These are phyloP conservation scores for Gadopsis marmoratus DNA, from an alignment of 2,797 vertebrate species.

Conservation along the genomic window DNA sequence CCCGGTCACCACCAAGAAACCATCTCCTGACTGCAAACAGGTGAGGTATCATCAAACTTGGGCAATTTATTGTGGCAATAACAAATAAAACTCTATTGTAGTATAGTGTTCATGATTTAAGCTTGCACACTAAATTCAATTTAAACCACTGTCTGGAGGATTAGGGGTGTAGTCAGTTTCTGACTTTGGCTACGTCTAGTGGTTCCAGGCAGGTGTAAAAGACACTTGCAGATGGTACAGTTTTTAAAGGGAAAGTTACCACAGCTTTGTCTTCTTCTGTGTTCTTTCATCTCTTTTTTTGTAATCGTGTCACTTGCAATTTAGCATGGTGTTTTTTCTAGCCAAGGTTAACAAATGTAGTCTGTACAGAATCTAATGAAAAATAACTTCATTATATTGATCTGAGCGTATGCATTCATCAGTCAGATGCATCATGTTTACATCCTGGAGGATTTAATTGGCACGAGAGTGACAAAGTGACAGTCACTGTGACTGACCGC, in stretches of 20 bases:
- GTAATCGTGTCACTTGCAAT: background rate
- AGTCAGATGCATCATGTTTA: background rate
- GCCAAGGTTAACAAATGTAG: background rate
- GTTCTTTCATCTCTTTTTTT: no score
- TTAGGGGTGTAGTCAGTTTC: no score
- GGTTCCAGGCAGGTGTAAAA: background rate
- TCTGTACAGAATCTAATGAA: background rate
- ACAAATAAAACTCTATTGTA: background rate
- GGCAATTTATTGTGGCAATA: background rate
- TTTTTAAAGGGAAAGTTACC: no score
- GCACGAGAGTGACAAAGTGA: background rate
- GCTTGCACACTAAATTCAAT: background rate
- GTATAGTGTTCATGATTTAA: background rate
- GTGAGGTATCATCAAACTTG: conserved; percentile 67
- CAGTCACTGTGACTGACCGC: no score
- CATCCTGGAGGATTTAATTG: background rate
- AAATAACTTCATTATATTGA: no score
- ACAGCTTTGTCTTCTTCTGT: no score
- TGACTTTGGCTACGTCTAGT: background rate
- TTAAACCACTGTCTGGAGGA: background rate
- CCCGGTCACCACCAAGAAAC: conserved; percentile 79
- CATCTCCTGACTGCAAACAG: conserved; percentile 85
- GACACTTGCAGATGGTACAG: no score
- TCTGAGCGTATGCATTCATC: background rate
- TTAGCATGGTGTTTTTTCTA: background rate